phyloP scores from a whole-genome alignment of 2,888 invertebrate species.

The Melipona bicolor region DNA sequence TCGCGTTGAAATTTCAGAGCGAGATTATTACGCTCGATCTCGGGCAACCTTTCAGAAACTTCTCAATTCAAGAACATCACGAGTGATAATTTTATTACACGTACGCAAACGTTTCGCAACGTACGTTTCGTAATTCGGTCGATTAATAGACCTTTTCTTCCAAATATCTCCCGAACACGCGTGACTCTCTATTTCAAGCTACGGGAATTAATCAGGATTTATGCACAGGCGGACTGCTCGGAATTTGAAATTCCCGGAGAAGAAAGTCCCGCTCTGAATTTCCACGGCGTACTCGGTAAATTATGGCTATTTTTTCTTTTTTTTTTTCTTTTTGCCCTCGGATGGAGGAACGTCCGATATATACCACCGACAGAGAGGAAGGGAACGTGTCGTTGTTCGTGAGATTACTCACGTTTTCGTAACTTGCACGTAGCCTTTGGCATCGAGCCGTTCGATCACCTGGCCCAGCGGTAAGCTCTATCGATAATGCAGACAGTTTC shows the following conservation, averaged over 20 bases:
- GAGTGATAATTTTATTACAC: no score
- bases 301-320: neutral
- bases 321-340: no score
- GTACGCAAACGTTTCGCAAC: no score
- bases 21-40: no score
- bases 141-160: neutral
- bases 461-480: constrained; percentile 51
- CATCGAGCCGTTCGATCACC: constrained; percentile 59
- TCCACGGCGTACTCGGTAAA: constrained; percentile 1
- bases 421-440: constrained; percentile 41
- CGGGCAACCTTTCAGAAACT: no score
- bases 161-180: neutral
- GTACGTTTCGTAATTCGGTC: no score
- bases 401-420: constrained; percentile 59
- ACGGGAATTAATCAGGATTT: neutral
- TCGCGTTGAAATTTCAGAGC: no score
- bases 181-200: neutral
- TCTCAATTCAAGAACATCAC: no score
- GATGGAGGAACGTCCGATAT: constrained; percentile 5
- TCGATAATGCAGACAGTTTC: constrained; percentile 67
- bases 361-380: constrained; percentile 5
- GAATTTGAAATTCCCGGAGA: neutral
- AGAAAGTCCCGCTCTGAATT: neutral
- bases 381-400: constrained; percentile 41
- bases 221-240: neutral